Conservation (phyloP, 2,797 vertebrate species). For the Cossypha dichroa region DNA sequence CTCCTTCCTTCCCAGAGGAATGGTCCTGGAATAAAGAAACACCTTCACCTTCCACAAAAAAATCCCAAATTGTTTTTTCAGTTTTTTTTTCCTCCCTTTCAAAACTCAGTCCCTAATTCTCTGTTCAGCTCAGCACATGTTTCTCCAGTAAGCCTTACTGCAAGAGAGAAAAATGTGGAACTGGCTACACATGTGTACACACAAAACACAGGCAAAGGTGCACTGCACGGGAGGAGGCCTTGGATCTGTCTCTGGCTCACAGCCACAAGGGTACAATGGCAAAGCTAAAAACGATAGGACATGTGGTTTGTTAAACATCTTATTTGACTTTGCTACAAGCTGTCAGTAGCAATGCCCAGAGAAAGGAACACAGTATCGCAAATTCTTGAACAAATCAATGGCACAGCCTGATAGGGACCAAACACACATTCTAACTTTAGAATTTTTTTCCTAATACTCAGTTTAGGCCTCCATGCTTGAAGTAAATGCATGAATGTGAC, state of each 20-base stretch:
- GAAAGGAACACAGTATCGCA: constrained; percentile 23
- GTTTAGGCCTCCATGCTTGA: constrained; percentile 20
- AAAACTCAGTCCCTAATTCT: not conserved
- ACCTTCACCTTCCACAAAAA: not conserved
- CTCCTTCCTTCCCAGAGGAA: not conserved
- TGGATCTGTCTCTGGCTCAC: constrained; percentile 32
- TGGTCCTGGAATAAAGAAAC: not conserved
- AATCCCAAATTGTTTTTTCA: fast-evolving
- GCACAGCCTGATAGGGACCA: not conserved
- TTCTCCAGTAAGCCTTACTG: not conserved
- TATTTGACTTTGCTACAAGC: constrained; percentile 69
- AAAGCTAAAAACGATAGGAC: constrained; percentile 63
- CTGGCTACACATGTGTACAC: not conserved
- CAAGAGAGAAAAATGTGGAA: not conserved
- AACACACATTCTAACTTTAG: not conserved
- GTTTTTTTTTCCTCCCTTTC: fast-evolving
- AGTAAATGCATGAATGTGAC: constrained; percentile 43
- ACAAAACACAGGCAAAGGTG: not conserved
- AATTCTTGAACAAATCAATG: constrained; percentile 36
- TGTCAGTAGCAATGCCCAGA: constrained; percentile 28
- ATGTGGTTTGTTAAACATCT: constrained; percentile 71
- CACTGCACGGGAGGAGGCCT: not conserved
- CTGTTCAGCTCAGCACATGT: not conserved
- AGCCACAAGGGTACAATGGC: constrained; percentile 50
- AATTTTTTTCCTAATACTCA: not conserved